These are phyloP conservation scores for Podocnemis expansa DNA, from an alignment of 2,113 vertebrate species.

Conservation along the genomic window DNA sequence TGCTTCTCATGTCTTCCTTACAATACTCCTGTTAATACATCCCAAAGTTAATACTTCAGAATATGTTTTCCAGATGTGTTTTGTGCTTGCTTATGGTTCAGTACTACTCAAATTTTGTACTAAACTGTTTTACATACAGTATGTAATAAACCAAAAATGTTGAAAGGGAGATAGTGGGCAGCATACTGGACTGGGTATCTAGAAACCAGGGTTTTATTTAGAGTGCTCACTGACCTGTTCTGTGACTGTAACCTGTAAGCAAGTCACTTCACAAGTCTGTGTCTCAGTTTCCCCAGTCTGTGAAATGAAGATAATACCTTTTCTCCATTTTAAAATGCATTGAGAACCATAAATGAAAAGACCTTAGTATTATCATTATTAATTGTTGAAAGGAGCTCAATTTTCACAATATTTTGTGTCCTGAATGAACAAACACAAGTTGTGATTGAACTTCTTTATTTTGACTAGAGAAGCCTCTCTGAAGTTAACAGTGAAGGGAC, in stretches of 20 bases:
- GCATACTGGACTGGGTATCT: neutral
- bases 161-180: neutral
- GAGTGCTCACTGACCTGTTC: neutral
- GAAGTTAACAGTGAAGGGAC: neutral
- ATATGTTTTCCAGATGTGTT: neutral
- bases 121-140: neutral
- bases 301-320: neutral
- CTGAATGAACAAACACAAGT: neutral
- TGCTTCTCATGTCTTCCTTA: too few relatives aligned
- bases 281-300: neutral
- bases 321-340: neutral
- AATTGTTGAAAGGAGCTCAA: neutral
- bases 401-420: neutral
- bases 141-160: neutral
- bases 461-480: neutral
- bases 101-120: neutral
- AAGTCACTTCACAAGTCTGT: neutral
- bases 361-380: neutral
- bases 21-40: too few relatives aligned
- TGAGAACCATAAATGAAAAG: neutral
- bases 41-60: too few relatives aligned
- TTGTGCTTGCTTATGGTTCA: neutral
- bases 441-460: neutral
- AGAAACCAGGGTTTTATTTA: neutral
- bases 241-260: neutral